These are phyloP conservation scores for Cerceris rybyensis DNA, from an alignment of 2,888 invertebrate species.

Conservation along the genomic window DNA sequence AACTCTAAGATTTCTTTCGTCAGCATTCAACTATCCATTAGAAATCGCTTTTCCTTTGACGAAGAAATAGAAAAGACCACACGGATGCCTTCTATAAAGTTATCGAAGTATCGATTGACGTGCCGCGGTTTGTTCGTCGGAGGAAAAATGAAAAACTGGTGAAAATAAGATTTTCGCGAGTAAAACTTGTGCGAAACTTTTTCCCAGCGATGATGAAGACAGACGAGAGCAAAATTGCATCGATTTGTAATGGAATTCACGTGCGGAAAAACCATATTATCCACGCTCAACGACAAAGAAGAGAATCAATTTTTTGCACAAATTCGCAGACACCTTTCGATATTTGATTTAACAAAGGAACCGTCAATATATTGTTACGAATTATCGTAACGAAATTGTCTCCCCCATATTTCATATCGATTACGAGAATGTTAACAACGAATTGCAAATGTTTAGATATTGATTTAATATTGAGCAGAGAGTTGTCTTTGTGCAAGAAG, in stretches of 20 bases:
- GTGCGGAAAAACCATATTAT: not conserved
- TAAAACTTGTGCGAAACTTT: not conserved
- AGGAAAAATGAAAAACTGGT: not conserved
- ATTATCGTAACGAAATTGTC: too few relatives aligned
- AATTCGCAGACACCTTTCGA: too few relatives aligned
- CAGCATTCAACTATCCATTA: conserved; percentile 31
- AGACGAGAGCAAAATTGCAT: not conserved
- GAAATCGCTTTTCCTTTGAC: not conserved
- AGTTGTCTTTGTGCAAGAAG: too few relatives aligned
- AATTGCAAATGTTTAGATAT: too few relatives aligned
- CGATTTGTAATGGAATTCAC: not conserved
- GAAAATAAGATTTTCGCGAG: not conserved
- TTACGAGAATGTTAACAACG: too few relatives aligned
- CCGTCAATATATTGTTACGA: too few relatives aligned
- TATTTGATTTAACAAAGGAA: too few relatives aligned
- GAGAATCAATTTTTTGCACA: too few relatives aligned
- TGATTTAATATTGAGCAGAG: too few relatives aligned
- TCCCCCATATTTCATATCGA: too few relatives aligned
- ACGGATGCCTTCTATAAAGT: conserved; percentile 37
- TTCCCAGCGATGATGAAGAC: not conserved
- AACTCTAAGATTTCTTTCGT: conserved; percentile 7
- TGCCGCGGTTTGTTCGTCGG: not conserved
- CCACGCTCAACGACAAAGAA: too few relatives aligned
- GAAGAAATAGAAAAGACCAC: conserved; percentile 1
- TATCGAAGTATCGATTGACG: conserved; percentile 34